Percentiles rank a stretch among this genome's conserved stretches.
Evolutionary conservation across 2,797 vertebrate species (phyloP).

Genomic region (Ptychadena robeensis): DNA sequence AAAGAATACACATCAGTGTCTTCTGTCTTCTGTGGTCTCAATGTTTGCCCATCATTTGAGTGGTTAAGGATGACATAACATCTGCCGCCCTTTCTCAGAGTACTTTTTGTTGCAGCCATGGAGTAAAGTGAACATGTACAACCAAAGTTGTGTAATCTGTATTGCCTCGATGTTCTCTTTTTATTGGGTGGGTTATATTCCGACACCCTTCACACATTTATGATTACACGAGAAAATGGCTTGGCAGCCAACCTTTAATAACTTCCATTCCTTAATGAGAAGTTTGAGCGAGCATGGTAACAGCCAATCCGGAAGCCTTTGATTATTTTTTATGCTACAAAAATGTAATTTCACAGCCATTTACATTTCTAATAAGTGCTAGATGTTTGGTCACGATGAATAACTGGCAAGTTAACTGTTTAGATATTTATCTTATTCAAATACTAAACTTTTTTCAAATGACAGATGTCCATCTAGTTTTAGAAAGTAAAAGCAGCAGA

Average conservation of each 20-base stretch:
- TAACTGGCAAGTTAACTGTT: neutral
- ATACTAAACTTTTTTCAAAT: neutral
- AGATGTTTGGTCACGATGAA: slow-evolving; percentile 19
- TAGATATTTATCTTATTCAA: neutral
- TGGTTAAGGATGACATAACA: too few species aligned
- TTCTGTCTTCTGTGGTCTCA: too few species aligned
- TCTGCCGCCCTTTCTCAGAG: too few species aligned
- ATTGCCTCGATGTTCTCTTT: neutral
- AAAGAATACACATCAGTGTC: too few species aligned
- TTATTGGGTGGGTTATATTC: neutral
- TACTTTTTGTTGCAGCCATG: too few species aligned
- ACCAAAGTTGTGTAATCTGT: too few species aligned
- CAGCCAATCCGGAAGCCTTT: slow-evolving; percentile 1
- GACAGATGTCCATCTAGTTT: too few species aligned
- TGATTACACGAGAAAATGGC: neutral
- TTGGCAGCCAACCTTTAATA: neutral
- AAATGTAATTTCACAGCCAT: slow-evolving; percentile 36
- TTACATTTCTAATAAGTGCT: slow-evolving; percentile 24
- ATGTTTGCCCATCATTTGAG: too few species aligned
- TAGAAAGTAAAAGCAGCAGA: too few species aligned
- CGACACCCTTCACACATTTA: neutral
- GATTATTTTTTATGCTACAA: slow-evolving; percentile 19
- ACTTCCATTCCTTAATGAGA: neutral
- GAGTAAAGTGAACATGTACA: too few species aligned
- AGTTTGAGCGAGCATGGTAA: neutral